Evolutionary conservation across 1,140 invertebrate genomes (phyloP), one percentile per base, ranked within the genome.

Genomic region (Drosophila orena): DNA sequence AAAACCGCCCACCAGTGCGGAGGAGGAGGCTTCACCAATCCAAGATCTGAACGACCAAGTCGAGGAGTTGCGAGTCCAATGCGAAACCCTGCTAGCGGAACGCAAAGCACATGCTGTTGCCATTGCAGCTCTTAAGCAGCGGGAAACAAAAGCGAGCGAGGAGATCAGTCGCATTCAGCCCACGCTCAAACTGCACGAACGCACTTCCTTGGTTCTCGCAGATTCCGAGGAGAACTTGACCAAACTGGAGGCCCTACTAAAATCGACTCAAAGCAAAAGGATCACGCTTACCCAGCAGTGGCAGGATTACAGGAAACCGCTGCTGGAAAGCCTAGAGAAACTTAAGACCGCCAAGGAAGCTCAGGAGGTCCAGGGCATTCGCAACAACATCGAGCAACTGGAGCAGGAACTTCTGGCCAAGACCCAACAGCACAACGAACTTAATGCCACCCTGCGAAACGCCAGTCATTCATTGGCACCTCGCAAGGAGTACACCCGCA

Each of bases 401-500:
- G 77, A 88, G 44, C 65, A 70, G 34, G 72, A 78, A 11, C 59
- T 92, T 22, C 56, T 76, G 30, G 61, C 69, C 6, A 90, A 90
- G 69, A 79, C 74, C 0, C 38, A 69, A 38, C 91, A 92, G 17
- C 93, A 93, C 77, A 69, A 88, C 8, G 93, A 94, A 44, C 81
- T 96, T 68, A 66, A 93, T 15, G 91, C 92, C 7, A 94, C 95
- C 61, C 93, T 95, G 79, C 94, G 95, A 58, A 77, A 47, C 3
- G 54, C 74, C 8, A 71, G 53, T 8, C 79, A 78, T 40, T 70
- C 81, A 64, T 93, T 93, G 52, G 94, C 93, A 52, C 94, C 94
- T 70, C 94, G 94, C 79, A 96, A 97, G 47, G 95, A 97, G 20
- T 99, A 98, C 78, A 99, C 98, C 43, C 95, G 96, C 90, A 94